Conservation (phyloP, 2,888 invertebrate genomes). For the Drosophila maculinotata region DNA sequence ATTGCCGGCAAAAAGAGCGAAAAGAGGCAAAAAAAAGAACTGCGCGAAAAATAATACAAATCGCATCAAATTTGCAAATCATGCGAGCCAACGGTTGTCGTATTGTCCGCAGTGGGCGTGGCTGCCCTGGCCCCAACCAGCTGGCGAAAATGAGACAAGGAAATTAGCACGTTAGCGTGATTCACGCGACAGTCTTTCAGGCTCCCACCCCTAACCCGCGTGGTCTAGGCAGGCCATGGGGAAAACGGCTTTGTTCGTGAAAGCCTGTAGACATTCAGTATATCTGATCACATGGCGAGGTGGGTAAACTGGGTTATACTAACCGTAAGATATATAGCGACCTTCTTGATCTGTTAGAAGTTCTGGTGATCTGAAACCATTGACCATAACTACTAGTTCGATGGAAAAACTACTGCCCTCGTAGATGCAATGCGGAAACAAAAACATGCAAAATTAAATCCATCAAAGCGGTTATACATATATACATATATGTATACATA, state of each 20-base stretch:
- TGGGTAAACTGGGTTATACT: neutral
- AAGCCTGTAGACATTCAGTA: constrained; percentile 5
- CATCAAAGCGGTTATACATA: constrained; percentile 24
- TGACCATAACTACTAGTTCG: neutral
- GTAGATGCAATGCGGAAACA: neutral
- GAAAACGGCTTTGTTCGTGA: constrained; percentile 23
- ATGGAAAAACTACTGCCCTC: constrained; percentile 3
- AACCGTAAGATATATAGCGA: no score
- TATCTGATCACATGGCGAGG: neutral
- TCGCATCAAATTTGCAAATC: constrained; percentile 68
- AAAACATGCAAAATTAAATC: constrained; percentile 13
- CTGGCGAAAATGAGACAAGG: constrained; percentile 56
- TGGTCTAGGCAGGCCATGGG: constrained; percentile 11
- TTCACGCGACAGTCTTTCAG: constrained; percentile 70
- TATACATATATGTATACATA: neutral
- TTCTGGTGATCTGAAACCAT: no score
- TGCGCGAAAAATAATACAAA: constrained; percentile 54
- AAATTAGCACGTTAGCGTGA: constrained; percentile 76
- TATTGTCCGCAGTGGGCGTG: constrained; percentile 40
- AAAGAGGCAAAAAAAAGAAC: constrained; percentile 19
- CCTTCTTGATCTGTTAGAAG: no score
- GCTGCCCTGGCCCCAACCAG: constrained; percentile 12
- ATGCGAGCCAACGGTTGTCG: constrained; percentile 44
- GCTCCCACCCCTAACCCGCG: neutral
- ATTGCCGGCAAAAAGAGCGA: constrained; percentile 18